Conservation (phyloP, 2,888 invertebrate species). For the Diarsia mendica region DNA sequence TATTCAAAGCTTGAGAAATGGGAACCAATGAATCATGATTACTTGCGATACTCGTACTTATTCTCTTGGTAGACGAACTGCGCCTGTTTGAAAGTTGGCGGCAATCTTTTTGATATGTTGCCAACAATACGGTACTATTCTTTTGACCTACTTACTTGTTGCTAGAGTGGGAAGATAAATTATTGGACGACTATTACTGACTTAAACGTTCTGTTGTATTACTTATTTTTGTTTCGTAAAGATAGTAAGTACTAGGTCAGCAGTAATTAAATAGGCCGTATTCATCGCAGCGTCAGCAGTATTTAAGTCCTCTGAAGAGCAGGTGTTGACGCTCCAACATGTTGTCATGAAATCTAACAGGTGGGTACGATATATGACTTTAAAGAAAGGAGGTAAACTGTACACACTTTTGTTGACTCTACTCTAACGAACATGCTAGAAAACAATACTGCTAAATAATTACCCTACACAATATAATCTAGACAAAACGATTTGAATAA, state of each 20-base stretch:
- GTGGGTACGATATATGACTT: not conserved
- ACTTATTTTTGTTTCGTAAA: not conserved
- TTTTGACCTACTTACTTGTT: constrained; percentile 52
- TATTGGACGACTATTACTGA: not conserved
- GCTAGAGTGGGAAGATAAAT: constrained; percentile 9
- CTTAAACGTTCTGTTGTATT: not conserved
- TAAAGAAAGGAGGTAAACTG: not conserved
- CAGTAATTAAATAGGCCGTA: not conserved
- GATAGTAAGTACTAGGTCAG: not conserved
- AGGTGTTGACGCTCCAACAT: not conserved
- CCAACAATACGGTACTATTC: constrained; percentile 25
- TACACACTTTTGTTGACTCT: not conserved
- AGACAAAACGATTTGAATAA: not conserved
- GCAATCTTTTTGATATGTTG: constrained; percentile 45
- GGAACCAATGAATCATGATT: constrained; percentile 9
- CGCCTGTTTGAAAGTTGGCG: constrained; percentile 40
- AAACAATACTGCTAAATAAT: not conserved
- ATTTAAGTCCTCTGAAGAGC: not conserved
- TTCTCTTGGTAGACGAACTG: not conserved
- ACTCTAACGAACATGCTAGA: not conserved
- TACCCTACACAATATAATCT: not conserved
- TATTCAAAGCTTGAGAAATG: constrained; percentile 32
- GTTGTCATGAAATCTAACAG: not conserved
- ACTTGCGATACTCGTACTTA: constrained; percentile 1
- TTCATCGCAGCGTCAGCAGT: not conserved